Conservation (phyloP, 2,113 vertebrate species). For the Hippocampus mohnikei region DNA sequence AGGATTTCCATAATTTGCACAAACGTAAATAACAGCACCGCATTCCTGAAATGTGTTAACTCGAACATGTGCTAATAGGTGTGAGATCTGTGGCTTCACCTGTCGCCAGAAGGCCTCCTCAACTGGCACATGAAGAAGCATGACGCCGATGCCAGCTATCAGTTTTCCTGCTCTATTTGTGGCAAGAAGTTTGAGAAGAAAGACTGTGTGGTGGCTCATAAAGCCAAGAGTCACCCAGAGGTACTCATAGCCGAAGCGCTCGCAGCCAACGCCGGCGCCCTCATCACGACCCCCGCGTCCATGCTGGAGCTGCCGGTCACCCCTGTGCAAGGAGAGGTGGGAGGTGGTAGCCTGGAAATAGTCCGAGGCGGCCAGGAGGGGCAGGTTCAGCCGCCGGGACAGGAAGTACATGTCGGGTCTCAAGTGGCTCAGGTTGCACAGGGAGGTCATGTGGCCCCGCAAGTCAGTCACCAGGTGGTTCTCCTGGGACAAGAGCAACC, state of each 20-base stretch:
- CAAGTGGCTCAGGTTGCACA: slow-evolving; percentile 57
- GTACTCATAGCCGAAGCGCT: slow-evolving; percentile 95
- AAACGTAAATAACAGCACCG: no score
- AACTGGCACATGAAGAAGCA: slow-evolving; percentile 99
- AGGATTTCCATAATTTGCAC: not conserved
- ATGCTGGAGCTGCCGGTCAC: slow-evolving; percentile 69
- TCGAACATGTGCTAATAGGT: slow-evolving; percentile 65
- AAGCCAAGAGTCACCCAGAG: slow-evolving; percentile 96
- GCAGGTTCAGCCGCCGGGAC: slow-evolving; percentile 68
- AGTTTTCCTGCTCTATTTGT: slow-evolving; percentile 97
- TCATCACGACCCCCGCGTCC: slow-evolving; percentile 88
- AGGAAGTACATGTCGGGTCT: slow-evolving; percentile 57
- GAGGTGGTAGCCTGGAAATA: slow-evolving; percentile 19
- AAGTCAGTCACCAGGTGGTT: slow-evolving; percentile 68
- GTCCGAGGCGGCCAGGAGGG: slow-evolving; percentile 19
- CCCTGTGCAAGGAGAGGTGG: slow-evolving; percentile 43
- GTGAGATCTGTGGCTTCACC: slow-evolving; percentile 97
- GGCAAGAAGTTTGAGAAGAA: slow-evolving; percentile 99
- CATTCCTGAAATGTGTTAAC: not conserved
- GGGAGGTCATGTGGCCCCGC: slow-evolving; percentile 52
- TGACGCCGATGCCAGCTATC: slow-evolving; percentile 93
- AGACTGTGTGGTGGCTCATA: slow-evolving; percentile 97
- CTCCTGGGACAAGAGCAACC: slow-evolving; percentile 70
- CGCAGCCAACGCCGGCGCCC: slow-evolving; percentile 90
- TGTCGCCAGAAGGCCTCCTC: slow-evolving; percentile 98